Percentiles rank a stretch among this genome's conserved stretches.
Evolutionary conservation across 2,888 invertebrate species (phyloP).

Genomic region (Drosophila cyrtoloma): DNA sequence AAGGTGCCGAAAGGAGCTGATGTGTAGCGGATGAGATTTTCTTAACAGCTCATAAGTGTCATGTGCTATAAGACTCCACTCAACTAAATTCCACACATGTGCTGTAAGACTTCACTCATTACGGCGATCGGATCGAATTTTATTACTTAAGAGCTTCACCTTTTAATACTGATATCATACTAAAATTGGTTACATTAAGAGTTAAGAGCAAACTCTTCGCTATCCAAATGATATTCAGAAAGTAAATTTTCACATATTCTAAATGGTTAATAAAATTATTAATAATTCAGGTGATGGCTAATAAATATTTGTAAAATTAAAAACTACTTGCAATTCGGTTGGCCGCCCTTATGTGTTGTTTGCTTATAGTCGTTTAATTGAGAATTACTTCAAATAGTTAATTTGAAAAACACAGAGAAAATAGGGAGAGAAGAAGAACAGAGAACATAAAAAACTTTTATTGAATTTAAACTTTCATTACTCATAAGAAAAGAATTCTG

Average conservation of each 20-base stretch:
- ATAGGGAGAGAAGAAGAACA: not conserved
- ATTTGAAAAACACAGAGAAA: not conserved
- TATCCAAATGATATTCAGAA: not conserved
- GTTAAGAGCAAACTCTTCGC: not conserved
- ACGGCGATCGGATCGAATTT: slow-evolving; percentile 8
- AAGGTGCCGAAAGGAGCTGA: slow-evolving; percentile 8
- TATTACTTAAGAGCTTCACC: not conserved
- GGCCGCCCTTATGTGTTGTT: not conserved
- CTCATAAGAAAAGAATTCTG: not conserved
- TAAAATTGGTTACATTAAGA: not conserved
- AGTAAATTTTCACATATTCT: not conserved
- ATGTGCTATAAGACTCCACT: slow-evolving; percentile 1
- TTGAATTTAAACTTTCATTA: not conserved
- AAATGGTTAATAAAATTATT: not conserved
- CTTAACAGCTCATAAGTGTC: slow-evolving; percentile 6
- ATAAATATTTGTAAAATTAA: not conserved
- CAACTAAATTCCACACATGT: not conserved
- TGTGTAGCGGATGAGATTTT: not conserved
- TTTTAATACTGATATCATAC: not conserved
- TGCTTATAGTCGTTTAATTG: not conserved
- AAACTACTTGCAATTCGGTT: not conserved
- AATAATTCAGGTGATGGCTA: not conserved
- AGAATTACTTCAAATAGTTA: not conserved
- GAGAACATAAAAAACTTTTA: not conserved
- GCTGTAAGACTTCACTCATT: not conserved